These are phyloP conservation scores for Oreonectes daqikongensis DNA, from an alignment of 2,797 vertebrate genomes.

Conservation along the genomic window DNA sequence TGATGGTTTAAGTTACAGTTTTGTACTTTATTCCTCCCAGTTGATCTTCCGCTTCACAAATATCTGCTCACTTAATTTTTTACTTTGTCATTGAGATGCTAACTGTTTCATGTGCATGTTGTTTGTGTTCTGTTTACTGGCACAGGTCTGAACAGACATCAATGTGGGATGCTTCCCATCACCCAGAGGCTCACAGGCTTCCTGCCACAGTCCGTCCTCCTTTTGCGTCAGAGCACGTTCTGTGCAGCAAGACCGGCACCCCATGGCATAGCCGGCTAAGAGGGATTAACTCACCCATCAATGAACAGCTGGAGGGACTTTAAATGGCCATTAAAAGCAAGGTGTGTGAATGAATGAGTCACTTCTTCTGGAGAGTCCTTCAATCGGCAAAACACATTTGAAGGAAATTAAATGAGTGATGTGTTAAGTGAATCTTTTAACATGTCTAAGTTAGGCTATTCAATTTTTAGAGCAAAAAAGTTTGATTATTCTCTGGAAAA, in stretches of 20 bases:
- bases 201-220: conserved; percentile 58
- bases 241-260: conserved; percentile 45
- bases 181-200: conserved; percentile 35
- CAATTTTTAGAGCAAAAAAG: no score
- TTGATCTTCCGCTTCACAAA: background rate
- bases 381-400: conserved; percentile 71
- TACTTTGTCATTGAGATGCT: conserved; percentile 14
- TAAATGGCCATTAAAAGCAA: conserved; percentile 56
- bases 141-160: conserved; percentile 6
- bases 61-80: conserved; percentile 6
- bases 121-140: conserved; percentile 20
- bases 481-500: background rate
- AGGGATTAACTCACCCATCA: conserved; percentile 64
- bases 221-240: conserved; percentile 51
- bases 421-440: no score
- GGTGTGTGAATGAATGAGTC: conserved; percentile 55
- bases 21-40: no score
- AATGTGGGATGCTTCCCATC: conserved; percentile 14
- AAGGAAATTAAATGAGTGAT: conserved; percentile 71
- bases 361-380: conserved; percentile 62
- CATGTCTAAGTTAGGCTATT: no score
- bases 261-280: conserved; percentile 5
- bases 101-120: background rate
- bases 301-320: conserved; percentile 65
- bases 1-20: no score